phyloP scores from a whole-genome alignment of 2,113 vertebrate species.

The Gallinago paraguaiae region DNA sequence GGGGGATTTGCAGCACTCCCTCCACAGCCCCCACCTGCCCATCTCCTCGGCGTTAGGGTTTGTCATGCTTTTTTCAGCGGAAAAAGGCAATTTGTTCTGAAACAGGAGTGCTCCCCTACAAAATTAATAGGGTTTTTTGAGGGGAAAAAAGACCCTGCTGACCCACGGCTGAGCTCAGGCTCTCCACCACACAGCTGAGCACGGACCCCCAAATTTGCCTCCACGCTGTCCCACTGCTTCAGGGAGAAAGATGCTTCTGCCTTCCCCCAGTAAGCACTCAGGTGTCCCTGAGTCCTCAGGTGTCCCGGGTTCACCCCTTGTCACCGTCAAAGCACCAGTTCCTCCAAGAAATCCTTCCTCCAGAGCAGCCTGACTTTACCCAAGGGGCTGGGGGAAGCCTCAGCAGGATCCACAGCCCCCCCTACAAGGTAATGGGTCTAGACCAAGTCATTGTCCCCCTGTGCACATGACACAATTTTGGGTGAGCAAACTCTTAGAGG shows the following conservation, averaged over 20 bases:
- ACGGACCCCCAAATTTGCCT: not conserved
- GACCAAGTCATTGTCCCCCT: no score
- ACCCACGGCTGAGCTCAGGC: accelerated
- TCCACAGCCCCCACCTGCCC: not conserved
- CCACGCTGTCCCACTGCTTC: accelerated
- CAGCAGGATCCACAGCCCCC: not conserved
- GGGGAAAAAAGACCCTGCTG: not conserved
- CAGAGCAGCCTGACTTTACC: not conserved
- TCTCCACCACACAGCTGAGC: accelerated
- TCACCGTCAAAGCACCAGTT: accelerated
- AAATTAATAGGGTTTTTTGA: accelerated
- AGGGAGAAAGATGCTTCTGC: not conserved
- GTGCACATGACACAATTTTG: accelerated
- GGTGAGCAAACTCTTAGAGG: not conserved
- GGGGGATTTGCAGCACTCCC: not conserved
- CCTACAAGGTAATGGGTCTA: accelerated
- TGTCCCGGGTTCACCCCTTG: accelerated
- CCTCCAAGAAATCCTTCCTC: not conserved
- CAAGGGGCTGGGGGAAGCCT: not conserved
- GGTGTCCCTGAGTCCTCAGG: not conserved
- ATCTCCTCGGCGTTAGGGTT: no score
- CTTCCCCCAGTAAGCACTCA: not conserved
- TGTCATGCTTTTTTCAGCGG: not conserved
- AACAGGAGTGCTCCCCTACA: not conserved
- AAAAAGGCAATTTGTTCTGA: not conserved